Evolutionary conservation across 1,140 invertebrate species (phyloP).

Genomic region (Thaumetopoea pityocampa): DNA sequence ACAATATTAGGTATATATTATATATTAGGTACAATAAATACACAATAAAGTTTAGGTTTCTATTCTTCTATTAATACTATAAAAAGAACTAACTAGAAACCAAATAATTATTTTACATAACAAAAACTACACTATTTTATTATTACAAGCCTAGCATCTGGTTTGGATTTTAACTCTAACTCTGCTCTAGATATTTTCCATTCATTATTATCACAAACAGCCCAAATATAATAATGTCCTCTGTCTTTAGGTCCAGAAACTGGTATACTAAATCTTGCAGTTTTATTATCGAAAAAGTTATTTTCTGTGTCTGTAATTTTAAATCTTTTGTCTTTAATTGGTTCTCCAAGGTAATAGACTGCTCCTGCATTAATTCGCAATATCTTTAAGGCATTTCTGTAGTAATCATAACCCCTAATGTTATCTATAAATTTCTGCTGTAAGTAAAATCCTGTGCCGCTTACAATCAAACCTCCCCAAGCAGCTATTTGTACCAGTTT

Average conservation of each 20-base stretch:
- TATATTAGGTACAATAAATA: too few species aligned
- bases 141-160: slow-evolving; percentile 66
- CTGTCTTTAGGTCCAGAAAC: slow-evolving; percentile 78
- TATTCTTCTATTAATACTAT: neutral
- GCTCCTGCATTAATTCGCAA: slow-evolving; percentile 76
- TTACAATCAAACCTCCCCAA: slow-evolving; percentile 54
- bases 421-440: slow-evolving; percentile 48
- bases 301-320: slow-evolving; percentile 75
- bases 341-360: slow-evolving; percentile 78
- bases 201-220: slow-evolving; percentile 53
- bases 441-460: slow-evolving; percentile 57
- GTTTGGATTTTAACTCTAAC: slow-evolving; percentile 73
- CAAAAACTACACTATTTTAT: slow-evolving; percentile 35
- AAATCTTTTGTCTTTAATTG: slow-evolving; percentile 78
- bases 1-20: too few species aligned
- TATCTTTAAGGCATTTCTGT: slow-evolving; percentile 75
- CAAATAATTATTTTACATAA: neutral
- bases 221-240: slow-evolving; percentile 77
- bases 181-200: slow-evolving; percentile 76
- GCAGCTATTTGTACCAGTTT: slow-evolving; percentile 55
- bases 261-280: slow-evolving; percentile 78
- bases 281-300: slow-evolving; percentile 73
- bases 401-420: slow-evolving; percentile 69
- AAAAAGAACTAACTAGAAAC: too few species aligned
- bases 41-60: neutral